Conservation (phyloP, 2,797 vertebrate genomes). For the Enteromius afrohamiltoni region DNA sequence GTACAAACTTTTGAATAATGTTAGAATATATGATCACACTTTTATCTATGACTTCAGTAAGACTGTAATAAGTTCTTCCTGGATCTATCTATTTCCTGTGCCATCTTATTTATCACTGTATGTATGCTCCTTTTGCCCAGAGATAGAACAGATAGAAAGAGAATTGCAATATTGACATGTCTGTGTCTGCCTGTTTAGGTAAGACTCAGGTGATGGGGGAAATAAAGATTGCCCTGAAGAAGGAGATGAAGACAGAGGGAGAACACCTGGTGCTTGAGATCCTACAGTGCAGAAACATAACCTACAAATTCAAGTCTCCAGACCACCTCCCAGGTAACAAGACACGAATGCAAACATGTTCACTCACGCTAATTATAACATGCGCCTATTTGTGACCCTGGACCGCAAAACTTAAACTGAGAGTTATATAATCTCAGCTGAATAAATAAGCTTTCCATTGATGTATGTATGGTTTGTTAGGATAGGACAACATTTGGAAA, state of each 20-base stretch:
- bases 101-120: background rate
- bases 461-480: background rate
- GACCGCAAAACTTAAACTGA: background rate
- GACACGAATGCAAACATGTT: background rate
- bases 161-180: constrained; percentile 2
- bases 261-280: constrained; percentile 96
- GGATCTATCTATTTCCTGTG: background rate
- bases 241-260: constrained; percentile 97
- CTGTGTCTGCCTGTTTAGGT: constrained; percentile 71
- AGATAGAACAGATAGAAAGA: background rate
- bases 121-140: background rate
- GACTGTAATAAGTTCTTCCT: background rate
- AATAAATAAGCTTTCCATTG: background rate
- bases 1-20: background rate
- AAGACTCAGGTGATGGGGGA: constrained; percentile 98
- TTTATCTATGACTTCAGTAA: background rate
- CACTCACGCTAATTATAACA: background rate
- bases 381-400: background rate
- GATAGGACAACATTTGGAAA: background rate
- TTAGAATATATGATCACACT: background rate
- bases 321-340: constrained; percentile 95
- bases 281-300: constrained; percentile 98
- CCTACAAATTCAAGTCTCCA: constrained; percentile 97
- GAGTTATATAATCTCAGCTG: background rate
- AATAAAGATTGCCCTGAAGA: constrained; percentile 97